Evolutionary conservation across 2,797 vertebrate genomes (phyloP).

Genomic region (Neolamprologus multifasciatus): DNA sequence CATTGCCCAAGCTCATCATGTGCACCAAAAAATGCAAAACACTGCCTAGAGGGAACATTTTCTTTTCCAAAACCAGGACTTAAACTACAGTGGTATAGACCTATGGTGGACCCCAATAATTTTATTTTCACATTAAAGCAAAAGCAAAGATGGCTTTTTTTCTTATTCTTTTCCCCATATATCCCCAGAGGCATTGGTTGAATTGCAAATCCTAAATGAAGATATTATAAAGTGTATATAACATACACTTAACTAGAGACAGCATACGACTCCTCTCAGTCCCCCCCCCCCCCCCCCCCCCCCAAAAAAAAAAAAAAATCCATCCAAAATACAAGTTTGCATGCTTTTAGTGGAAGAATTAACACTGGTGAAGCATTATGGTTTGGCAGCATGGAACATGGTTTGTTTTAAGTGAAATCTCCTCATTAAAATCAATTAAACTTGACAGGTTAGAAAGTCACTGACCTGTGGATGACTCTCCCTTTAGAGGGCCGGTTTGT

Average conservation of each 20-base stretch:
- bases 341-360: neutral
- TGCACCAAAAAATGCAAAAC: neutral
- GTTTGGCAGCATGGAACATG: neutral
- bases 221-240: neutral
- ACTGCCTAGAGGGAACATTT: neutral
- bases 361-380: neutral
- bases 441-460: slow-evolving; percentile 18
- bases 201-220: neutral
- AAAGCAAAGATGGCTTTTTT: neutral
- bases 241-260: neutral
- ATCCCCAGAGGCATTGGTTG: neutral
- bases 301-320: neutral
- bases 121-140: neutral
- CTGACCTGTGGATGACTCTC: slow-evolving; percentile 28
- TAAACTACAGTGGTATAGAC: neutral
- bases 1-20: neutral
- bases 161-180: neutral
- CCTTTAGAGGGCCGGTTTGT: slow-evolving; percentile 1
- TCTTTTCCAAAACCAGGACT: neutral
- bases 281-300: no score
- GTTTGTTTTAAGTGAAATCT: neutral
- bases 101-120: neutral
- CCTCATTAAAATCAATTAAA: neutral
- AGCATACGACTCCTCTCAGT: neutral
- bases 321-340: neutral